A percentile compares a stretch with the other conserved stretches of the same genome.
These are phyloP conservation scores for Scaptomyza parva DNA, from an alignment of 2,888 invertebrate genomes.

Conservation along the genomic window DNA sequence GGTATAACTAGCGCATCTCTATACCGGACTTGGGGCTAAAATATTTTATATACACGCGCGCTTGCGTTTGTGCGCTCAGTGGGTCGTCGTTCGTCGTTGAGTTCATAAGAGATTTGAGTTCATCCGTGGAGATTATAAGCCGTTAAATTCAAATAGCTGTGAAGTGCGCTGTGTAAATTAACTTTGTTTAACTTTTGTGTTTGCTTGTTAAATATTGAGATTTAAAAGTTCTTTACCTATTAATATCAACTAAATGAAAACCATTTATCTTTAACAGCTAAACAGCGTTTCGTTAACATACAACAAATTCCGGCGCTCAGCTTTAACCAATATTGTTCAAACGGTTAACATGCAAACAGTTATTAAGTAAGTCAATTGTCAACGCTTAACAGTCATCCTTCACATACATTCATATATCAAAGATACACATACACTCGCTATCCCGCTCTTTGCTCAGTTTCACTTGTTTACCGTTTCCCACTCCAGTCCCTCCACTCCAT, in stretches of 20 bases:
- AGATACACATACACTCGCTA: too few relatives aligned
- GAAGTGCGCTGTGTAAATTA: slow-evolving; percentile 51
- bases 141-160: slow-evolving; percentile 52
- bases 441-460: slow-evolving; percentile 4
- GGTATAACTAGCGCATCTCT: slow-evolving; percentile 20
- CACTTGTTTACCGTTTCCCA: slow-evolving; percentile 17
- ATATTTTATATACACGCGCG: slow-evolving; percentile 51
- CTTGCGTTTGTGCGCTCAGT: slow-evolving; percentile 48
- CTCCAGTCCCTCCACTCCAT: slow-evolving; percentile 29
- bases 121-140: slow-evolving; percentile 21
- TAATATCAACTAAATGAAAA: slow-evolving; percentile 54
- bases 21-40: slow-evolving; percentile 33
- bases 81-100: slow-evolving; percentile 48
- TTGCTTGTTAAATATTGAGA: slow-evolving; percentile 21
- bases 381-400: slow-evolving; percentile 8
- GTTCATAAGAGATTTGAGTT: slow-evolving; percentile 35
- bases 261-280: slow-evolving; percentile 67
- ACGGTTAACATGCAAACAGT: slow-evolving; percentile 82
- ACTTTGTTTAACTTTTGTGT: slow-evolving; percentile 22
- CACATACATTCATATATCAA: background rate
- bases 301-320: slow-evolving; percentile 21
- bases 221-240: slow-evolving; percentile 27
- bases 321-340: slow-evolving; percentile 56
- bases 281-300: slow-evolving; percentile 49
- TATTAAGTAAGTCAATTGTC: slow-evolving; percentile 81